Conservation (phyloP, 2,888 invertebrate genomes). For the Pteria penguin region DNA sequence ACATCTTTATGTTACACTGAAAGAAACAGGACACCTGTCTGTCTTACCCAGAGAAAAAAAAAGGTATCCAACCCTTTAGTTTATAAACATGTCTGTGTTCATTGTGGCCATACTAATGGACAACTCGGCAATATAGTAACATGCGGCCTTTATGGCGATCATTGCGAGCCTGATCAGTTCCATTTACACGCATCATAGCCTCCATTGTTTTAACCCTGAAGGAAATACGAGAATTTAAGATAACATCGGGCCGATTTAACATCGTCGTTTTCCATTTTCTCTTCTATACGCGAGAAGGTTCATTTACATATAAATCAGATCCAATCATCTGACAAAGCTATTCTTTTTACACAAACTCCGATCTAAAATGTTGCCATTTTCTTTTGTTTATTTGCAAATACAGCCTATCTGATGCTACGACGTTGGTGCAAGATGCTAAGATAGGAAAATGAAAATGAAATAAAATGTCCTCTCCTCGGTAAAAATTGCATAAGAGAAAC, state of each 20-base stretch:
- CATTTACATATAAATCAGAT: conserved; percentile 36
- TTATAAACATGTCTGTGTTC: too few species aligned
- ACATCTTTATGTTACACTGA: too few species aligned
- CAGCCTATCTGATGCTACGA: conserved; percentile 29
- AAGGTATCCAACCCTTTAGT: too few species aligned
- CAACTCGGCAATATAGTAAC: too few species aligned
- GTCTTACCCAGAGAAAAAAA: too few species aligned
- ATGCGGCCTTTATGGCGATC: background rate
- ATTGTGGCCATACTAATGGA: too few species aligned
- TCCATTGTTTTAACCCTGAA: conserved; percentile 13
- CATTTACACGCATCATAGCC: conserved; percentile 4
- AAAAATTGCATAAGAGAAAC: conserved; percentile 34
- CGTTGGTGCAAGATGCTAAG: conserved; percentile 30
- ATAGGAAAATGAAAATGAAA: conserved; percentile 43
- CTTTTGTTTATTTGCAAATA: conserved; percentile 33
- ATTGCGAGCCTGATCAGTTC: background rate
- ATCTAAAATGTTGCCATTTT: background rate
- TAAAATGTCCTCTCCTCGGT: conserved; percentile 30
- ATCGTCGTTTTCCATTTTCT: conserved; percentile 30
- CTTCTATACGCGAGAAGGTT: conserved; percentile 26
- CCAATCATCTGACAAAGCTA: conserved; percentile 14
- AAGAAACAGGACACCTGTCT: too few species aligned
- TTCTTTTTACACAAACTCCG: conserved; percentile 16
- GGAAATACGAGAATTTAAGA: conserved; percentile 22
- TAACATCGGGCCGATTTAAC: conserved; percentile 31